phyloP scores from a whole-genome alignment of 2,888 invertebrate species.

The Melinopterus prodromus region DNA sequence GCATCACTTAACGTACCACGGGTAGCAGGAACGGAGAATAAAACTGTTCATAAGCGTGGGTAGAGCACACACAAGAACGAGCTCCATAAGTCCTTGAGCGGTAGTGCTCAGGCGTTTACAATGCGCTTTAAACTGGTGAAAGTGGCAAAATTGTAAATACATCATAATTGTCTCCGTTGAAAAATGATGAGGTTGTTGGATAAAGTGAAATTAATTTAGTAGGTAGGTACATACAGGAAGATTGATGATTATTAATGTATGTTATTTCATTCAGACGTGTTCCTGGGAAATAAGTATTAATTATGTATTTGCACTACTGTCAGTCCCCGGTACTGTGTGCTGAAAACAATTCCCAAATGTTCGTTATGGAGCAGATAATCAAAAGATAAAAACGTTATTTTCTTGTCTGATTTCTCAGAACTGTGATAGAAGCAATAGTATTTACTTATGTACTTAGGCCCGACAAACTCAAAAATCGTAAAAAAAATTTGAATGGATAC shows the following conservation, averaged over 20 bases:
- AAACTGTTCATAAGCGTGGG: slow-evolving; percentile 4
- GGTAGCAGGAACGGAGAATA: background rate
- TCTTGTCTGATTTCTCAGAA: no score
- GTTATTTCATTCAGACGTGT: background rate
- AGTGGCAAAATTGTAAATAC: background rate
- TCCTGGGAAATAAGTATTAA: background rate
- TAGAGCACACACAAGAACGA: background rate
- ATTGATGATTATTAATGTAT: background rate
- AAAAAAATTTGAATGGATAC: no score
- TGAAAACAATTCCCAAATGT: no score
- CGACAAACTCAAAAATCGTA: no score
- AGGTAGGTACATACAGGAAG: background rate
- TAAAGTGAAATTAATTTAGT: background rate
- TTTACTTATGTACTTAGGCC: no score
- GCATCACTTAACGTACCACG: slow-evolving; percentile 4
- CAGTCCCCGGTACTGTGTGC: no score
- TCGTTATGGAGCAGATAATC: no score
- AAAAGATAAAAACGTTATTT: no score
- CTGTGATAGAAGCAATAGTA: no score
- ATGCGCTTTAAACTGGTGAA: background rate
- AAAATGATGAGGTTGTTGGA: background rate
- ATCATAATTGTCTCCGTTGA: background rate
- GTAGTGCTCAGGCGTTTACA: background rate
- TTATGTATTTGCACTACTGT: no score
- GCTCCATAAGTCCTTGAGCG: background rate